Evolutionary conservation across 2,888 invertebrate species (phyloP).

Genomic region (Atethmia centrago): DNA sequence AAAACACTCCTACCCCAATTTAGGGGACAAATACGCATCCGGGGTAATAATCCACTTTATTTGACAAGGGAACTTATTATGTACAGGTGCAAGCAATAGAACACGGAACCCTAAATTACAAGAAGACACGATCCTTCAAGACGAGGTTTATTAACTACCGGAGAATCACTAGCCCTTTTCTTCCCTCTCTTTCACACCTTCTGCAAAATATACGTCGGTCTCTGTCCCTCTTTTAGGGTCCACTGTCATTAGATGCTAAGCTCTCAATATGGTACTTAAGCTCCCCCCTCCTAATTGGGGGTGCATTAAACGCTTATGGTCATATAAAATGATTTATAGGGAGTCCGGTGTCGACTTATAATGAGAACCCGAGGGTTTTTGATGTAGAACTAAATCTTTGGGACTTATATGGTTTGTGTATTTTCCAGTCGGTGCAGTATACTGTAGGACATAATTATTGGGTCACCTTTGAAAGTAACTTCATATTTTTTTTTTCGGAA

Average conservation of each 20-base stretch:
- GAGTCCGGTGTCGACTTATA: slow-evolving; percentile 65
- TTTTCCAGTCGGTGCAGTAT: background rate
- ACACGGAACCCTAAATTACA: slow-evolving; percentile 53
- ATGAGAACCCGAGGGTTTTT: slow-evolving; percentile 58
- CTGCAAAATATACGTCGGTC: slow-evolving; percentile 3
- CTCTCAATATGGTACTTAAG: slow-evolving; percentile 73
- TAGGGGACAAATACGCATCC: slow-evolving; percentile 49
- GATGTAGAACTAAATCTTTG: slow-evolving; percentile 34
- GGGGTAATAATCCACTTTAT: slow-evolving; percentile 59
- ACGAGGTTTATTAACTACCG: slow-evolving; percentile 58
- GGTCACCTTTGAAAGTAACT: background rate
- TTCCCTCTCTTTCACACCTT: slow-evolving; percentile 36
- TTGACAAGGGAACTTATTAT: slow-evolving; percentile 59
- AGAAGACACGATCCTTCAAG: slow-evolving; percentile 55
- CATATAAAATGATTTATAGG: slow-evolving; percentile 84
- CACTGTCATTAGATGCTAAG: slow-evolving; percentile 68
- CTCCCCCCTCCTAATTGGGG: slow-evolving; percentile 78
- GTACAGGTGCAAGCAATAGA: slow-evolving; percentile 62
- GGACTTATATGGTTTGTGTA: slow-evolving; percentile 22
- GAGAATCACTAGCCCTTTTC: slow-evolving; percentile 53
- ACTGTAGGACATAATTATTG: slow-evolving; percentile 6
- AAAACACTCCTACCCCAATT: slow-evolving; percentile 38
- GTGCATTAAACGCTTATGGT: slow-evolving; percentile 82
- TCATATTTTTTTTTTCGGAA: too few species aligned
- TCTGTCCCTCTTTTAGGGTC: slow-evolving; percentile 48